Base-by-base conservation (phyloP, 30 jellyfish, hydroid and myxozoan genomes). In the Pelagia noctiluca region DNA sequence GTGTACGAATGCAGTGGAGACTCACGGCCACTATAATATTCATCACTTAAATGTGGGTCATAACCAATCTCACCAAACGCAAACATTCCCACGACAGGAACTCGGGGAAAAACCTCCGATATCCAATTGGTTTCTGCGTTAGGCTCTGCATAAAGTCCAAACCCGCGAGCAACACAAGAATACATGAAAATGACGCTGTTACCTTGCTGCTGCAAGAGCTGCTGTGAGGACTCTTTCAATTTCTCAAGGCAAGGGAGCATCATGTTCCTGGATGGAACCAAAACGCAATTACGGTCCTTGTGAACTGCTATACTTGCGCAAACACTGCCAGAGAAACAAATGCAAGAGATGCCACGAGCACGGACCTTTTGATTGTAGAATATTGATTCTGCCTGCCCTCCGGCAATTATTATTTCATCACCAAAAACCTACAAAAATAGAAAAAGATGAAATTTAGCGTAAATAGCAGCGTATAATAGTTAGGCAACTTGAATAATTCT, bases 21-120 rank as follows among this genome's bases (percentile, higher is more conserved):
- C 4, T 23, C 48, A 11, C 7, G 25, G 21, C 46, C 76, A n/a
- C 29, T 66, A 13, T 63, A 50, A 29, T 8, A 13, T 30, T 7
- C 29, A 38, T 25, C 78, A 0, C 50, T 25, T 10, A 10, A 5
- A 22, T 33, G 22, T 19, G 85, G 34, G 28, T 61, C 46, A 49
- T 61, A 28, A 13, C 96, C 96, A 35, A 87, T 87, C 35, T 87
- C 96, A 0, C 96, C 96, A 77, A 71, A 76, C 7, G 91, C 83
- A 70, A 76, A 87, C 87, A 87, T 62, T 5, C 96, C 96, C 53
- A 68, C 35, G 0, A 77, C 73, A 13, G 91, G 96, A 2, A 64
- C 31, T 1, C 34, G 32, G 3, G 90, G 90, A 21, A 87, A 77
- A 8, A 67, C 83, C 34, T 87, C 85, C 4, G 85, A n/a, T 4